Evolutionary conservation across 2,888 invertebrate species (phyloP).

Genomic region (Chrysolina haemoptera): DNA sequence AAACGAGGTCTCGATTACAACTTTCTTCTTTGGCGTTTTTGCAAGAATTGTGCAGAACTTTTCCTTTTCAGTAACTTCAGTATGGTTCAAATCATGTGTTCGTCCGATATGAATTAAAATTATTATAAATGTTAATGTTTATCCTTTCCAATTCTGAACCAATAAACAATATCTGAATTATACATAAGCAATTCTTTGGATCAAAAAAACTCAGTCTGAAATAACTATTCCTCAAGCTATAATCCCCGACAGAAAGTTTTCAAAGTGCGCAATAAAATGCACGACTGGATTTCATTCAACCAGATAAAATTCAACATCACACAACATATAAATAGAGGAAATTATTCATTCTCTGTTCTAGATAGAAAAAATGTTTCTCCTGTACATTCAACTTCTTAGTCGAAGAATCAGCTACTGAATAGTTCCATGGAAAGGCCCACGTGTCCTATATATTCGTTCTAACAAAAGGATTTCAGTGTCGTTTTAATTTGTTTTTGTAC

Average conservation of each 20-base stretch:
- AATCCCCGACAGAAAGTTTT: too few relatives aligned
- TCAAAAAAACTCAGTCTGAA: too few relatives aligned
- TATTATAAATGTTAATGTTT: too few relatives aligned
- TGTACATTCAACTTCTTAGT: conserved; percentile 8
- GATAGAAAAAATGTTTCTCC: not conserved
- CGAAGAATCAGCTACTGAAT: not conserved
- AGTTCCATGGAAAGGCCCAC: conserved; percentile 14
- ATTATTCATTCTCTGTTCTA: too few relatives aligned
- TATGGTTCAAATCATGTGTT: not conserved
- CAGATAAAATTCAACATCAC: too few relatives aligned
- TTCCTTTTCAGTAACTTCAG: conserved; percentile 4
- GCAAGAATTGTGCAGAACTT: conserved; percentile 7
- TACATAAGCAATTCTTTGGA: too few relatives aligned
- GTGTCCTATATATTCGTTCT: not conserved
- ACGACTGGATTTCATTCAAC: too few relatives aligned
- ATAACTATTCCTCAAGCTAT: too few relatives aligned
- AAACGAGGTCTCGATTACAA: conserved; percentile 22
- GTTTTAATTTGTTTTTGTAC: conserved; percentile 18
- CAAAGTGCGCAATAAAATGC: too few relatives aligned
- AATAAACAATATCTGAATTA: too few relatives aligned
- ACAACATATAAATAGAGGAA: too few relatives aligned
- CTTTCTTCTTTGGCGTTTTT: conserved; percentile 35
- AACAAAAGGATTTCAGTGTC: conserved; percentile 16
- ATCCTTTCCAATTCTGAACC: too few relatives aligned
- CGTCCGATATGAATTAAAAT: not conserved